Conservation (phyloP, 1,140 invertebrate genomes). For the Drosophila littoralis region DNA sequence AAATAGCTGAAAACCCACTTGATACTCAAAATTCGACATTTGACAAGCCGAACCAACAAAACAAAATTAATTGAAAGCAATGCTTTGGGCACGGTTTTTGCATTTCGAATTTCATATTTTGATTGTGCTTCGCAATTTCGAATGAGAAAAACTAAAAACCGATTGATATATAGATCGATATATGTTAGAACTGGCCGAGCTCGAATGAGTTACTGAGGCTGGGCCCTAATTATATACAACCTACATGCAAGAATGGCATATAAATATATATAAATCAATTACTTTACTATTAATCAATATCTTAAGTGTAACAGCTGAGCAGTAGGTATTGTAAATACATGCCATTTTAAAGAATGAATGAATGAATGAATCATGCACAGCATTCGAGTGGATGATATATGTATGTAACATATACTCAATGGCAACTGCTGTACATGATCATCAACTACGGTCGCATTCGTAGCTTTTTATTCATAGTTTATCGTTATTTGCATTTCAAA, state of each 20-base stretch:
- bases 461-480: slow-evolving; percentile 41
- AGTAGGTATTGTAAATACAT: slow-evolving; percentile 20
- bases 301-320: slow-evolving; percentile 18
- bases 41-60: slow-evolving; percentile 45
- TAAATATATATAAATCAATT: neutral
- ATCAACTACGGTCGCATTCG: slow-evolving; percentile 44
- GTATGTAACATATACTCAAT: neutral
- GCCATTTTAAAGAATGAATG: slow-evolving; percentile 21
- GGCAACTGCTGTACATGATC: slow-evolving; percentile 43
- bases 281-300: neutral
- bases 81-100: slow-evolving; percentile 72
- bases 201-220: slow-evolving; percentile 1
- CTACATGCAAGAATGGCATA: neutral
- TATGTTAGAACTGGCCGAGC: neutral
- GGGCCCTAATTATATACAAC: too few relatives aligned
- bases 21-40: slow-evolving; percentile 34
- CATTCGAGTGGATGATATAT: slow-evolving; percentile 8
- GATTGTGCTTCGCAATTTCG: slow-evolving; percentile 30
- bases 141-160: slow-evolving; percentile 7
- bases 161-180: slow-evolving; percentile 1
- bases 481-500: slow-evolving; percentile 41
- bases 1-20: slow-evolving; percentile 25
- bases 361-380: slow-evolving; percentile 50
- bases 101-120: slow-evolving; percentile 40
- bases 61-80: slow-evolving; percentile 23